phyloP scores from a whole-genome alignment of 2,888 invertebrate species.

The Acanthosepion esculentum region DNA sequence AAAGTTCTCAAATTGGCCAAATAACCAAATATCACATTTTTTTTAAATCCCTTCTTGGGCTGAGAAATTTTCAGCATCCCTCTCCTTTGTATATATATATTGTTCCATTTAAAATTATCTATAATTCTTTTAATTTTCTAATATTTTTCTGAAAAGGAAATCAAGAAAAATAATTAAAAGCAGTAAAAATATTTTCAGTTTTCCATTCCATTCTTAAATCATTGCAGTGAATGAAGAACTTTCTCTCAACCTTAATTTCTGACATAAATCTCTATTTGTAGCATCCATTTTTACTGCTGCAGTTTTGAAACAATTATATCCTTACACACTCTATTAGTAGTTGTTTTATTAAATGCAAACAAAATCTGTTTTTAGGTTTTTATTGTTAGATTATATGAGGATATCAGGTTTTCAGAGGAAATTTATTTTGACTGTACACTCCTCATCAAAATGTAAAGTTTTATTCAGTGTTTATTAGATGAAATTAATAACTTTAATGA shows the following conservation, averaged over 20 bases:
- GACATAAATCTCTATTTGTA: neutral
- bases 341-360: too few species aligned
- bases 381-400: too few species aligned
- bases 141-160: neutral
- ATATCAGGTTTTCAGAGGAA: too few species aligned
- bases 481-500: too few species aligned
- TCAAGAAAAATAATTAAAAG: neutral
- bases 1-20: too few species aligned
- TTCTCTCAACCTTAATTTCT: neutral
- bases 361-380: too few species aligned
- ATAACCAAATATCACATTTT: too few species aligned
- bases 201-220: neutral
- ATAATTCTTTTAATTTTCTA: neutral
- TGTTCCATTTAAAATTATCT: neutral
- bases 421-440: too few species aligned
- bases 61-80: neutral
- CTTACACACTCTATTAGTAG: neutral
- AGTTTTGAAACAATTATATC: neutral
- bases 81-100: neutral
- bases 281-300: neutral
- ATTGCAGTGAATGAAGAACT: neutral
- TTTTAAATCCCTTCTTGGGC: too few species aligned
- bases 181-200: conserved; percentile 1
- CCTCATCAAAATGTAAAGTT: too few species aligned
- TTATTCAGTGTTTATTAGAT: too few species aligned